Evolutionary conservation across 2,797 vertebrate genomes (phyloP).

Genomic region (Channa striata): DNA sequence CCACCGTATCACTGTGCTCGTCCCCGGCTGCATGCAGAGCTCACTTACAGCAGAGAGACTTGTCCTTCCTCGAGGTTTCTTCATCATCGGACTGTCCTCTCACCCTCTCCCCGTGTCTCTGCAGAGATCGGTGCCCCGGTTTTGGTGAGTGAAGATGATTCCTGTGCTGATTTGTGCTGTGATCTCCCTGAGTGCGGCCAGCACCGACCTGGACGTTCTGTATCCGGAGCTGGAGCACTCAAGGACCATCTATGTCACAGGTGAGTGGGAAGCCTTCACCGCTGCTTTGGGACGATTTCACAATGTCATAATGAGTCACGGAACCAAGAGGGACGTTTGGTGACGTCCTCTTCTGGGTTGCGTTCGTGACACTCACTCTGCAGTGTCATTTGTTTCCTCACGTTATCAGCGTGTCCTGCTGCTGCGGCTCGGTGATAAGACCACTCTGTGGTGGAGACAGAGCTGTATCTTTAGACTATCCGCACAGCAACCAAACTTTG

Average conservation of each 20-base stretch:
- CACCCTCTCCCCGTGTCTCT: constrained; percentile 52
- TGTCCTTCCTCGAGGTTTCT: constrained; percentile 1
- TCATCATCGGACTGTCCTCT: background rate
- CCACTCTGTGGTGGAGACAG: constrained; percentile 57
- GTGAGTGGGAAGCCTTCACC: constrained; percentile 76
- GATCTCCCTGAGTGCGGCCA: constrained; percentile 87
- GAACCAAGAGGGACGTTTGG: background rate
- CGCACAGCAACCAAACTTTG: constrained; percentile 21
- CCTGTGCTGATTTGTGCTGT: constrained; percentile 89
- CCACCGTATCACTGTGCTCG: constrained; percentile 3
- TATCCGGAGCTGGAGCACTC: constrained; percentile 86
- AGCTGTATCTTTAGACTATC: constrained; percentile 34
- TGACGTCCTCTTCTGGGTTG: constrained; percentile 34
- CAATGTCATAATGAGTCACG: background rate
- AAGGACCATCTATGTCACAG: constrained; percentile 92
- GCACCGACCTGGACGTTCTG: constrained; percentile 79
- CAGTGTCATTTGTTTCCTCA: constrained; percentile 33
- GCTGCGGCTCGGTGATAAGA: constrained; percentile 54
- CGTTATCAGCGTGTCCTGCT: constrained; percentile 51
- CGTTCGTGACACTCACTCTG: constrained; percentile 52
- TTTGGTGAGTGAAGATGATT: constrained; percentile 87
- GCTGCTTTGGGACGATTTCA: background rate
- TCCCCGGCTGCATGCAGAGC: constrained; percentile 20
- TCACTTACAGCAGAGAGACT: background rate
- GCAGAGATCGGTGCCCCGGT: constrained; percentile 87